A percentile compares a stretch with the other conserved stretches of the same genome.
phyloP scores from a whole-genome alignment of 1,140 invertebrate species.

The Cyclina sinensis region DNA sequence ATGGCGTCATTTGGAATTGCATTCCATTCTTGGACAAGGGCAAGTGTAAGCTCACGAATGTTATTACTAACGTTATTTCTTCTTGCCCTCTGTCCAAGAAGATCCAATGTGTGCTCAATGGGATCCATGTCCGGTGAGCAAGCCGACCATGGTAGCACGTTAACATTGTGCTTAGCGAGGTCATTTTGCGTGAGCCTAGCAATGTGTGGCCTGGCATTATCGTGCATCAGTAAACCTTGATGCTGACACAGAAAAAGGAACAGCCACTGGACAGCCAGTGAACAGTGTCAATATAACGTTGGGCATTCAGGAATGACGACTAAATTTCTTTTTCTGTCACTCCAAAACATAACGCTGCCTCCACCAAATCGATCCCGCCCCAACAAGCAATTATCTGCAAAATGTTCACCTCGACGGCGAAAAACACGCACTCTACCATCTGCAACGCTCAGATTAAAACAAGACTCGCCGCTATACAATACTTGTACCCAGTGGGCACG shows the following conservation, averaged over 20 bases:
- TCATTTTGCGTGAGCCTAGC: too few species aligned
- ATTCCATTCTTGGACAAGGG: conserved; percentile 26
- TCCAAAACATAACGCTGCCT: not conserved
- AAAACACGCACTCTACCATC: not conserved
- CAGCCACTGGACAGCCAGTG: too few species aligned
- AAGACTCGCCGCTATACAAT: not conserved
- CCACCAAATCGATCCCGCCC: too few species aligned
- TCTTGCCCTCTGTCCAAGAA: conserved; percentile 15
- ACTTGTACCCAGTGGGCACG: not conserved
- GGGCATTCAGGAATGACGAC: too few species aligned
- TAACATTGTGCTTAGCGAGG: not conserved
- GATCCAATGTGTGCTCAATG: not conserved
- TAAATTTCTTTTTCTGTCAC: not conserved
- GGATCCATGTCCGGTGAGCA: too few species aligned
- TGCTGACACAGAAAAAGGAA: too few species aligned
- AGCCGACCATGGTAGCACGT: too few species aligned
- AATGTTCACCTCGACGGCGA: not conserved
- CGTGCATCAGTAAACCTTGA: too few species aligned
- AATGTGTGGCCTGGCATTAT: too few species aligned
- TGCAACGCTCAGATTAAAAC: too few species aligned
- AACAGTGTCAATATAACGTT: too few species aligned
- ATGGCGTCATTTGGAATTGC: not conserved
- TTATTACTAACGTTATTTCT: not conserved
- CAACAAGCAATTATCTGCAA: too few species aligned
- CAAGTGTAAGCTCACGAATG: not conserved